phyloP scores from a whole-genome alignment of 2,113 vertebrate genomes.

The Mormyrus lacerda region DNA sequence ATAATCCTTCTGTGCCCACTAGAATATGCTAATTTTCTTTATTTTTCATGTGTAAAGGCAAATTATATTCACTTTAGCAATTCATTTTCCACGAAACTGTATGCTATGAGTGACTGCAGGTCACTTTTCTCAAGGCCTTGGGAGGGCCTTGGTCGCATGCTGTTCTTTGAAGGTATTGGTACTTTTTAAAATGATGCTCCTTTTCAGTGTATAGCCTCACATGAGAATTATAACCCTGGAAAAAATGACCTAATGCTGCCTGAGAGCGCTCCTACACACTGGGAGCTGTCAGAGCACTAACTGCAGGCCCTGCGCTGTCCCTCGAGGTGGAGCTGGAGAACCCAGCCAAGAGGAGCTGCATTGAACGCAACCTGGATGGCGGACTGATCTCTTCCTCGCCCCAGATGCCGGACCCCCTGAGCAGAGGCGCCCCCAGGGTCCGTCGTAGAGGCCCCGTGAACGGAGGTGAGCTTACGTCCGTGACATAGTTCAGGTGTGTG shows the following conservation, averaged over 20 bases:
- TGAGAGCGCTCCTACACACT: background rate
- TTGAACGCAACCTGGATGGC: conserved; percentile 80
- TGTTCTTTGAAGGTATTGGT: background rate
- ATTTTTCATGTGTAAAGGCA: background rate
- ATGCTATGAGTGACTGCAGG: background rate
- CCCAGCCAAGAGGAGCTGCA: conserved; percentile 84
- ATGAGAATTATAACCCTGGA: background rate
- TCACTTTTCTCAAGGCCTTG: background rate
- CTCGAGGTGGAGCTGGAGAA: conserved; percentile 87
- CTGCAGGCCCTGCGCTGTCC: background rate
- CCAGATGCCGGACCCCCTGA: conserved; percentile 75
- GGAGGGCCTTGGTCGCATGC: background rate
- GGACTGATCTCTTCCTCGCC: conserved; percentile 89
- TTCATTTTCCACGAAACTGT: background rate
- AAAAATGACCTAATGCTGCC: background rate
- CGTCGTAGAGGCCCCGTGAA: conserved; percentile 85
- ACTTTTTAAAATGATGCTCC: background rate
- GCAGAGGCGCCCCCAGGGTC: conserved; percentile 76
- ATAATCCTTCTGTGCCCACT: background rate
- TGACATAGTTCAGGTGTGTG: background rate
- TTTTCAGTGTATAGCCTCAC: background rate
- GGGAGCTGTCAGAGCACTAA: background rate
- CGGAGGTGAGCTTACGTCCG: conserved; percentile 62
- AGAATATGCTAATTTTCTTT: background rate
- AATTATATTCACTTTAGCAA: background rate